Evolutionary conservation across 2,888 invertebrate genomes (phyloP).

Genomic region (Agrotis puta): DNA sequence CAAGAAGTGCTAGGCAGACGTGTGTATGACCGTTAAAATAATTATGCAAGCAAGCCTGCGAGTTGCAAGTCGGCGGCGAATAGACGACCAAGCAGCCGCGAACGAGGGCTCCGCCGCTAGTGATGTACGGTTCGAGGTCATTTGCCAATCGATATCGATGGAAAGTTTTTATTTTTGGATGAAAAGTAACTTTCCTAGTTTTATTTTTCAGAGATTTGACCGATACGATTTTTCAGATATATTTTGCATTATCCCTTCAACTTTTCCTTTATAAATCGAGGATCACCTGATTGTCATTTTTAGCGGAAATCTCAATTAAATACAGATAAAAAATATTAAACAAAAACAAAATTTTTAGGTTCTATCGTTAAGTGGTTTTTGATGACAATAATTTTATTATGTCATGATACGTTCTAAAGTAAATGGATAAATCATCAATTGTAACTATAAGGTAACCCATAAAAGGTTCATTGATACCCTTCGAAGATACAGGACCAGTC

Average conservation of each 20-base stretch:
- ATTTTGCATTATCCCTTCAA: neutral
- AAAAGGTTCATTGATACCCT: neutral
- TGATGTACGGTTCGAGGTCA: conserved; percentile 81
- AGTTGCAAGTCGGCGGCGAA: conserved; percentile 73
- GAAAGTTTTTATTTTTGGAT: conserved; percentile 18
- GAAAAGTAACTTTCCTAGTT: neutral
- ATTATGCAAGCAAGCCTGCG: conserved; percentile 84
- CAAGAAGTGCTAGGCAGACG: conserved; percentile 42
- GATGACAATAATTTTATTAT: neutral
- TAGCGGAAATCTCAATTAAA: neutral
- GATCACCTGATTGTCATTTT: neutral
- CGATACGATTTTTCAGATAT: neutral
- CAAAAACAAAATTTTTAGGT: neutral
- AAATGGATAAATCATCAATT: neutral
- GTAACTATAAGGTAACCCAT: neutral
- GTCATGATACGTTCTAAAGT: neutral
- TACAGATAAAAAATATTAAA: neutral
- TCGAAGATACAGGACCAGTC: neutral
- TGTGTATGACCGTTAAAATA: conserved; percentile 76
- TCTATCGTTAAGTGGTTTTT: neutral
- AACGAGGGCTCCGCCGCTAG: conserved; percentile 76
- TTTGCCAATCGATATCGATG: conserved; percentile 80
- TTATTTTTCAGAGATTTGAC: neutral
- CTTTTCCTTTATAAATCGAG: neutral
- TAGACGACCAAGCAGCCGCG: conserved; percentile 74